phyloP scores from a whole-genome alignment of 2,797 vertebrate species.

The Dendrocincla fuliginosa region DNA sequence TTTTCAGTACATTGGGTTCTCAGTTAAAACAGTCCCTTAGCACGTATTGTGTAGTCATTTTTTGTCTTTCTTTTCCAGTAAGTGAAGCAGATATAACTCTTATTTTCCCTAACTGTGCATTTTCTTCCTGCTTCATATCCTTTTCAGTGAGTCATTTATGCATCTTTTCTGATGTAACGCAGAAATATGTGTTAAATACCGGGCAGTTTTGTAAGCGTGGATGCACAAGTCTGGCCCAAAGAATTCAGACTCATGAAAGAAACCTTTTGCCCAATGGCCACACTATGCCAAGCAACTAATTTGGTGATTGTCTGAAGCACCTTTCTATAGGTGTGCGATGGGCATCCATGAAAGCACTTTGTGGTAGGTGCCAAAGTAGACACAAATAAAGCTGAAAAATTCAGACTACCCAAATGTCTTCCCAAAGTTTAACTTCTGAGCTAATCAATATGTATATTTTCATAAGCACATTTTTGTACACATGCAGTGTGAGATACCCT shows the following conservation, averaged over 20 bases:
- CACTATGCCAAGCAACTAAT: background rate
- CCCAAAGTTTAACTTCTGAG: background rate
- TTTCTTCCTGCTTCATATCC: background rate
- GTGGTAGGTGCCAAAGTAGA: background rate
- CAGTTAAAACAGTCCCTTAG: background rate
- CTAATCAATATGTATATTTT: background rate
- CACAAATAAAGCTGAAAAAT: background rate
- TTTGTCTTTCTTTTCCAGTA: background rate
- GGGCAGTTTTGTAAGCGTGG: background rate
- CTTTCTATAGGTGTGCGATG: background rate
- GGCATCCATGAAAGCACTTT: background rate
- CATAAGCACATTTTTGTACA: background rate
- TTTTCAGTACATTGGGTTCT: background rate
- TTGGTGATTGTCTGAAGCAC: background rate
- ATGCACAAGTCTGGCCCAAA: background rate
- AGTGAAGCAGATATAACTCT: background rate
- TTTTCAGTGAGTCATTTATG: background rate
- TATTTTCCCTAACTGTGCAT: rapidly evolving
- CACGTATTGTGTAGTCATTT: background rate
- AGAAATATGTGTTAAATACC: background rate
- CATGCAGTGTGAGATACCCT: background rate
- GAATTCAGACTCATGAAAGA: background rate
- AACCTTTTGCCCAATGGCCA: rapidly evolving
- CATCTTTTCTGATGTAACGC: background rate
- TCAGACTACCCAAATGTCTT: background rate